phyloP scores from a whole-genome alignment of 2,113 vertebrate genomes.

The Solea senegalensis region DNA sequence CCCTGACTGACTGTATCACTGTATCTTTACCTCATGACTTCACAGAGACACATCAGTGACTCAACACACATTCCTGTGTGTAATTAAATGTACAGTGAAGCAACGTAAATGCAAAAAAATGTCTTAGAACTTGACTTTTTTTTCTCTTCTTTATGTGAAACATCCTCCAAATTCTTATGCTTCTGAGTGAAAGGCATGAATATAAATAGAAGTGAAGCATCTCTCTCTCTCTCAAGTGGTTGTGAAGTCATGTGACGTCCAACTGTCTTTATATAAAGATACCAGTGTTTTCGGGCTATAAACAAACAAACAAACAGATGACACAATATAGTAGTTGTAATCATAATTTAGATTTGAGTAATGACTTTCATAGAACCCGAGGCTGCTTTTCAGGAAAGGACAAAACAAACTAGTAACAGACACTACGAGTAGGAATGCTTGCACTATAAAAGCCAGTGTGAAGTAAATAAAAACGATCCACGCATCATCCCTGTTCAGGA shows the following conservation, averaged over 20 bases:
- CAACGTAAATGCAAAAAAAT: neutral
- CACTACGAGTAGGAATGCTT: neutral
- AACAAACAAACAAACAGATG: no score
- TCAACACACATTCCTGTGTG: neutral
- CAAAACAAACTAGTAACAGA: no score
- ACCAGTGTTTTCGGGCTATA: no score
- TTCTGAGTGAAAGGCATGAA: neutral
- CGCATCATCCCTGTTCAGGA: conserved; percentile 51
- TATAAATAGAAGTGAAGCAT: neutral
- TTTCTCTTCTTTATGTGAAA: no score
- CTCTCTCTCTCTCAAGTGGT: neutral
- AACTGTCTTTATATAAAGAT: no score
- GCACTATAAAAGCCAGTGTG: neutral
- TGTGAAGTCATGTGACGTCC: neutral
- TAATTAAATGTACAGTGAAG: neutral
- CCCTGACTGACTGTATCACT: conserved; percentile 27
- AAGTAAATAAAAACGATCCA: neutral
- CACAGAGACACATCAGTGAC: conserved; percentile 29
- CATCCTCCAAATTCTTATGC: neutral
- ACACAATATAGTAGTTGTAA: no score
- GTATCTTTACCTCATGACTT: conserved; percentile 36
- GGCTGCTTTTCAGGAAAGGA: no score
- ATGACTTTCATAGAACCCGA: no score
- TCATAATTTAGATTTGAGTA: no score
- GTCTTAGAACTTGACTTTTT: no score